Conservation (phyloP, 2,113 vertebrate species). For the Cyrtonyx montezumae region DNA sequence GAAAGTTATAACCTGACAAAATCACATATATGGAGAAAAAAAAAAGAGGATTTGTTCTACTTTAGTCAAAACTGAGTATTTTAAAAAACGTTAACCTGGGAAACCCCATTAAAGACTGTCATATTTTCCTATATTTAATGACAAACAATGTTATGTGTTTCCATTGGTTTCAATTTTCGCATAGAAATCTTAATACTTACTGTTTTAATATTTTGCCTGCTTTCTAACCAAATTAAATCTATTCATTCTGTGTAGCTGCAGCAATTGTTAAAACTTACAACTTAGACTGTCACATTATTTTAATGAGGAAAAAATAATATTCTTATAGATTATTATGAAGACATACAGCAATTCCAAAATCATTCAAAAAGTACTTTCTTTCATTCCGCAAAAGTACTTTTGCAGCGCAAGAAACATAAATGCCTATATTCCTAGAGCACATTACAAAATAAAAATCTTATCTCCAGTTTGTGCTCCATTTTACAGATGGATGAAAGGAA, state of each 20-base stretch:
- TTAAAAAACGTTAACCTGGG: neutral
- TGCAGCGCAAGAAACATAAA: neutral
- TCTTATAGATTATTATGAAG: neutral
- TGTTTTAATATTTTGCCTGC: neutral
- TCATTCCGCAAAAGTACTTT: neutral
- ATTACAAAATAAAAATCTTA: neutral
- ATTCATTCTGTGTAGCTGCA: neutral
- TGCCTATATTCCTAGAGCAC: neutral
- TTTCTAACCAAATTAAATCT: neutral
- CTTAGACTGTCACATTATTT: neutral
- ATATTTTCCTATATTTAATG: neutral
- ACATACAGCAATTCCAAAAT: neutral
- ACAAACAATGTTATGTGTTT: neutral
- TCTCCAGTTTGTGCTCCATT: neutral
- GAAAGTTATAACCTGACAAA: neutral
- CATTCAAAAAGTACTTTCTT: fast-evolving
- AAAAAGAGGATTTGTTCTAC: neutral
- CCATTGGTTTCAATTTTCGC: neutral
- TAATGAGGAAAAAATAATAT: neutral
- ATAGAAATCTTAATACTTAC: neutral
- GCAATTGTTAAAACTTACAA: neutral
- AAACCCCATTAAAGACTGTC: neutral
- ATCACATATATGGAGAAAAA: neutral
- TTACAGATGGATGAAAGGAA: slow-evolving; percentile 5
- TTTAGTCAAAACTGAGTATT: neutral